Conservation (phyloP, 1,140 invertebrate genomes). For the Cotesia chilonis region DNA sequence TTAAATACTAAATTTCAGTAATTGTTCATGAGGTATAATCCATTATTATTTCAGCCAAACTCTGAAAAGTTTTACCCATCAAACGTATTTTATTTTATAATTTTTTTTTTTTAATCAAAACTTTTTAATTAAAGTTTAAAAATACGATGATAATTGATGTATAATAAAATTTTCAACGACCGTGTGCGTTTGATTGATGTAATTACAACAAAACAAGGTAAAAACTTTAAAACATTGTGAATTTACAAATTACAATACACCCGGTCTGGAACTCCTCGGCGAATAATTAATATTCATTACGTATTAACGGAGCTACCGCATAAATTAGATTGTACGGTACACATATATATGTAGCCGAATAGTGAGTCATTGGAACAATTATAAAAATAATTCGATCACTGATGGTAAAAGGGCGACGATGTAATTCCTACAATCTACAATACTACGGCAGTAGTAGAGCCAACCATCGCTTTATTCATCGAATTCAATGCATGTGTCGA, state of each 20-base stretch:
- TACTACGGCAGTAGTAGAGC: not conserved
- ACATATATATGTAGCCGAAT: not conserved
- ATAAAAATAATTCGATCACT: constrained; percentile 34
- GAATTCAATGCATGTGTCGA: constrained; percentile 18
- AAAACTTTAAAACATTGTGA: constrained; percentile 47
- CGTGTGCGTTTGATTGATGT: constrained; percentile 18
- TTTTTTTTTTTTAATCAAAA: no score
- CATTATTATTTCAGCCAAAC: no score
- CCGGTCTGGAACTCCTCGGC: constrained; percentile 45
- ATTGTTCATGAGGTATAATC: not conserved
- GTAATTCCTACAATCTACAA: not conserved
- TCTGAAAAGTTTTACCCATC: no score
- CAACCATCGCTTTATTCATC: constrained; percentile 8
- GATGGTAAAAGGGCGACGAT: constrained; percentile 36
- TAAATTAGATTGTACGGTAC: constrained; percentile 50
- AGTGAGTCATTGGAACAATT: constrained; percentile 33
- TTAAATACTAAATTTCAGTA: not conserved
- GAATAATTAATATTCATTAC: constrained; percentile 67
- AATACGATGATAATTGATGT: not conserved
- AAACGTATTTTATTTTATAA: no score
- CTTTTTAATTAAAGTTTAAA: no score
- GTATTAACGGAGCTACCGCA: constrained; percentile 63
- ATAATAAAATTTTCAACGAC: not conserved
- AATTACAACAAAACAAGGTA: not conserved
- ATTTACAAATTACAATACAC: constrained; percentile 63